Conservation (phyloP, 2,888 invertebrate species). For the Cephalotes varians region DNA sequence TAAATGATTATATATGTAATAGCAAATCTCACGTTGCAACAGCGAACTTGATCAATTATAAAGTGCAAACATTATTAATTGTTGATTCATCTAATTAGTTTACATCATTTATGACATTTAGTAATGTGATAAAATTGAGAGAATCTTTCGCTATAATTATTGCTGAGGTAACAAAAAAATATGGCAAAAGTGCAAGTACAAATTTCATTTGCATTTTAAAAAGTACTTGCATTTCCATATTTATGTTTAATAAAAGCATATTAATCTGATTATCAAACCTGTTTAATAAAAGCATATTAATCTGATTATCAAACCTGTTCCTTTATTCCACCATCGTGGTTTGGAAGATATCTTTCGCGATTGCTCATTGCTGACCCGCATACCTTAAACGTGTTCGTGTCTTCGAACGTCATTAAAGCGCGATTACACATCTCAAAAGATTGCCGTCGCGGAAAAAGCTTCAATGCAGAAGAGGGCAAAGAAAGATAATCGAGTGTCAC, state of each 20-base stretch:
- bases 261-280: too few species aligned
- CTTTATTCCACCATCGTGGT: too few species aligned
- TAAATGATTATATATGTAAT: not conserved
- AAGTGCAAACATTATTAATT: not conserved
- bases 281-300: too few species aligned
- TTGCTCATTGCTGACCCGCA: conserved; percentile 52
- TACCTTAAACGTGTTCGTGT: conserved; percentile 56
- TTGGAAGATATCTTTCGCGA: conserved; percentile 52
- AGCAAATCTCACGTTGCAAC: not conserved
- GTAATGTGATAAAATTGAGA: not conserved
- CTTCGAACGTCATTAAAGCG: conserved; percentile 57
- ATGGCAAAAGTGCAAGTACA: not conserved
- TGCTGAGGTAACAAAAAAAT: not conserved
- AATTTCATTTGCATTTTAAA: conserved; percentile 5
- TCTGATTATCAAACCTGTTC: too few species aligned
- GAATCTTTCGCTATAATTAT: not conserved
- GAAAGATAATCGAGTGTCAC: conserved; percentile 22
- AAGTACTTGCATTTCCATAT: not conserved
- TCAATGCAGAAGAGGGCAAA: conserved; percentile 16
- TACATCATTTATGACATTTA: not conserved
- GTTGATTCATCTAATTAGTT: not conserved
- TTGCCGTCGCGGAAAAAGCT: conserved; percentile 29
- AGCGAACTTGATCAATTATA: not conserved
- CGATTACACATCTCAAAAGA: conserved; percentile 50
- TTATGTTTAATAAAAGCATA: conserved; percentile 7